Evolutionary conservation across 2,888 invertebrate species (phyloP).

Genomic region (Ferrisia virgata): DNA sequence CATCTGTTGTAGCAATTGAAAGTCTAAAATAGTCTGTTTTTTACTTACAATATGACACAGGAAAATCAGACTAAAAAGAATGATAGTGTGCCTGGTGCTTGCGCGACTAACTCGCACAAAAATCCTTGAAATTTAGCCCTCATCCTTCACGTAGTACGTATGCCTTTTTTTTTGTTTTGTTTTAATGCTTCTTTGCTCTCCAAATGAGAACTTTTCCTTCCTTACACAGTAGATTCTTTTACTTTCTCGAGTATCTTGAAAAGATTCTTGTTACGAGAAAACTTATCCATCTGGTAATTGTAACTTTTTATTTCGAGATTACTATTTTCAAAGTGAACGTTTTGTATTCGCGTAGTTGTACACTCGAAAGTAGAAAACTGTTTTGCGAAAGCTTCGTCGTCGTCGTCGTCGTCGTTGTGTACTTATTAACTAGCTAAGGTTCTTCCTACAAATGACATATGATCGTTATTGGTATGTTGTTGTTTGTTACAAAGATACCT

Average conservation of each 20-base stretch:
- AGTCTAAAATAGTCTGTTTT: no score
- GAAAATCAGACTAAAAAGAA: no score
- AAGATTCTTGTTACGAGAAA: not conserved
- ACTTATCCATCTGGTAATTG: not conserved
- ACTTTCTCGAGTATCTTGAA: not conserved
- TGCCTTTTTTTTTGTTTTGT: not conserved
- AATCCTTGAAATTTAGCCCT: not conserved
- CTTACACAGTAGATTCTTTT: not conserved
- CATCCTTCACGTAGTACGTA: not conserved
- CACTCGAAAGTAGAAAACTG: not conserved
- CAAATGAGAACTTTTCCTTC: conserved; percentile 5
- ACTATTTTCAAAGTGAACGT: not conserved
- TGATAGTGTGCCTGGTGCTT: no score
- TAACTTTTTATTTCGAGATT: not conserved
- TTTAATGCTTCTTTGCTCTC: not conserved
- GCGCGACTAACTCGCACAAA: not conserved
- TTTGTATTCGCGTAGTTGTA: no score
- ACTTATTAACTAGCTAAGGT: not conserved
- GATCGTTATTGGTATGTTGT: not conserved
- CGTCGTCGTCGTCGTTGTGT: not conserved
- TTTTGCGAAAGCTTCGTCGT: no score
- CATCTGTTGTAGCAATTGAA: no score
- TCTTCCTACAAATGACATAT: not conserved
- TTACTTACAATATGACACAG: no score
- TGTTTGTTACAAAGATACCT: no score